Evolutionary conservation across 2,113 vertebrate genomes (phyloP).

Genomic region (Macheiramphus alcinus): DNA sequence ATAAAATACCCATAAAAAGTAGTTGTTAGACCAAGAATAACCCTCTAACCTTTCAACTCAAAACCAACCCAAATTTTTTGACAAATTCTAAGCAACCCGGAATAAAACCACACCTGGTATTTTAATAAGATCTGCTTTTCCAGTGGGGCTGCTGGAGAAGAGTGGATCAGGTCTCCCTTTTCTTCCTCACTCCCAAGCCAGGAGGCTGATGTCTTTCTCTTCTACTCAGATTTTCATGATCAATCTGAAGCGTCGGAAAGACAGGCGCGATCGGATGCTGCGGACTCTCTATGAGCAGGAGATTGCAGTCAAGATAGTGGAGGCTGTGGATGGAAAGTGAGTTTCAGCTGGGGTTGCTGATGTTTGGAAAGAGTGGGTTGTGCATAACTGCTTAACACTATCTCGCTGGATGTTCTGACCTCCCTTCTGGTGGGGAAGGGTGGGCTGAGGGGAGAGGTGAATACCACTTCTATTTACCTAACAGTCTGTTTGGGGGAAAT

Average conservation of each 20-base stretch:
- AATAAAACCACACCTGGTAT: not conserved
- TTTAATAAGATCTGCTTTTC: not conserved
- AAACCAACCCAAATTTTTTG: not conserved
- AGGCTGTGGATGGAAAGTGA: constrained; percentile 96
- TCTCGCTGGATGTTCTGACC: not conserved
- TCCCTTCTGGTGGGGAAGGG: not conserved
- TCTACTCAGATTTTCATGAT: constrained; percentile 87
- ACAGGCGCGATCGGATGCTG: constrained; percentile 89
- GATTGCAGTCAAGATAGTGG: constrained; percentile 80
- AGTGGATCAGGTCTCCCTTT: not conserved
- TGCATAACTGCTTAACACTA: not conserved
- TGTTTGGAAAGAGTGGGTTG: not conserved
- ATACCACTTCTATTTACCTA: not conserved
- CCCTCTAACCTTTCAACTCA: not conserved
- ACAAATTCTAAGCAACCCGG: not conserved
- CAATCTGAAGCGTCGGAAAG: constrained; percentile 89
- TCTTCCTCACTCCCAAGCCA: not conserved
- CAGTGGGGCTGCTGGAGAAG: not conserved
- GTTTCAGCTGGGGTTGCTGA: not conserved
- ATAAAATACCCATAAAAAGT: not conserved
- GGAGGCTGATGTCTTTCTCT: not conserved
- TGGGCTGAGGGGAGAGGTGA: not conserved
- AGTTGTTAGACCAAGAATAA: not conserved
- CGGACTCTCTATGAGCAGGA: constrained; percentile 83
- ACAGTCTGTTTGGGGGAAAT: not conserved